Percentiles rank a stretch among this genome's conserved stretches.
Evolutionary conservation across 1,140 invertebrate species (phyloP).

Genomic region (Bombyx mandarina): DNA sequence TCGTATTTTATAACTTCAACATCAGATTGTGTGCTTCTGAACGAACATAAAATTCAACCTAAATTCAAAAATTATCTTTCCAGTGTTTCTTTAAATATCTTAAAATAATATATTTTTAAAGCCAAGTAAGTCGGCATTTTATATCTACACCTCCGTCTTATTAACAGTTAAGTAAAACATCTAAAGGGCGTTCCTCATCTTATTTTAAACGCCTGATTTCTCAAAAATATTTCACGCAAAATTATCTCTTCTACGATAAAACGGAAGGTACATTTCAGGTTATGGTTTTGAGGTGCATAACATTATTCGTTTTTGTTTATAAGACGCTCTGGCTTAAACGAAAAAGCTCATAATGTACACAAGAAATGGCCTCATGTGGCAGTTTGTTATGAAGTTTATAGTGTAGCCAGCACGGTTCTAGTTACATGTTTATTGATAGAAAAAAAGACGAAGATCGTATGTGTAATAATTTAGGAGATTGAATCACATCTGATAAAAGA

Average conservation of each 20-base stretch:
- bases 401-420: constrained; percentile 55
- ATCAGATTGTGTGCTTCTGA: no score
- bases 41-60: no score
- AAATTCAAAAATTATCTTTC: no score
- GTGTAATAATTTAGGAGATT: constrained; percentile 59
- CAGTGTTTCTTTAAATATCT: constrained; percentile 3
- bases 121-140: constrained; percentile 41
- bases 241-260: constrained; percentile 16
- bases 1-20: no score
- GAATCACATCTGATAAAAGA: constrained; percentile 30
- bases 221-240: constrained; percentile 11
- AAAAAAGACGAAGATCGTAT: constrained; percentile 44
- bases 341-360: constrained; percentile 69
- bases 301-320: constrained; percentile 17
- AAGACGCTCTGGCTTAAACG: constrained; percentile 45
- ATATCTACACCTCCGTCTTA: constrained; percentile 44
- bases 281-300: constrained; percentile 12
- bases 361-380: constrained; percentile 67
- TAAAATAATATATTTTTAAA: constrained; percentile 40
- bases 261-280: constrained; percentile 15
- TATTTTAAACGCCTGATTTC: constrained; percentile 24
- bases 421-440: constrained; percentile 54
- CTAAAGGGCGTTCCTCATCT: constrained; percentile 40
- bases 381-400: constrained; percentile 72
- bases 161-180: constrained; percentile 55